These are phyloP conservation scores for Plemyria rubiginata DNA, from an alignment of 2,888 invertebrate species.

Conservation along the genomic window DNA sequence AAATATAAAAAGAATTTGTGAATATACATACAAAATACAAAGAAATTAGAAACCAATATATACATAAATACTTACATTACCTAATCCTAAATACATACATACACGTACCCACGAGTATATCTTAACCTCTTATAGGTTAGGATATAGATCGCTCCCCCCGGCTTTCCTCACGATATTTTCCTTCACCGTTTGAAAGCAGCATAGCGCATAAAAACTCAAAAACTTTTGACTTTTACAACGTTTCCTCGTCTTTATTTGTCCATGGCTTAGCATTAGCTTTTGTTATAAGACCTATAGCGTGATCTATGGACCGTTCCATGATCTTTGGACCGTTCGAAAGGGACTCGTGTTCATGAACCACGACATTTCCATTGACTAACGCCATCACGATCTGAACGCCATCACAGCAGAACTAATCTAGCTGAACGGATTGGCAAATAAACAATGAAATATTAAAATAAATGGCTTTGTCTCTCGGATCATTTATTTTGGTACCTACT, in stretches of 20 bases:
- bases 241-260: not conserved
- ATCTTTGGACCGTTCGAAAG: conserved; percentile 48
- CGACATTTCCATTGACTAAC: conserved; percentile 52
- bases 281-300: conserved; percentile 21
- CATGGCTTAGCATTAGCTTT: not conserved
- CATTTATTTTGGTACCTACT: not conserved
- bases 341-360: conserved; percentile 55
- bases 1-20: too few relatives aligned
- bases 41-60: too few relatives aligned
- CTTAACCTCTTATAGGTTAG: too few relatives aligned
- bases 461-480: not conserved
- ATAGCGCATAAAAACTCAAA: too few relatives aligned
- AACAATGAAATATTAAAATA: conserved; percentile 3
- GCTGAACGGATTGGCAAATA: conserved; percentile 28
- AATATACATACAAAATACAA: too few relatives aligned
- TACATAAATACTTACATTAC: too few relatives aligned
- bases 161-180: too few relatives aligned
- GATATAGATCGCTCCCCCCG: too few relatives aligned
- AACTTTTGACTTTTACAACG: not conserved
- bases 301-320: conserved; percentile 38
- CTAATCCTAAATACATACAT: too few relatives aligned
- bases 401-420: conserved; percentile 32
- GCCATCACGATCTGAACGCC: conserved; percentile 42
- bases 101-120: too few relatives aligned
- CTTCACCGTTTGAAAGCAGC: too few relatives aligned